A percentile compares a stretch with the other conserved stretches of the same genome.
Evolutionary conservation across 30 jellyfish, hydroid and myxozoan species (phyloP).

Genomic region (Aurelia aurita complex sp. Pacific): DNA sequence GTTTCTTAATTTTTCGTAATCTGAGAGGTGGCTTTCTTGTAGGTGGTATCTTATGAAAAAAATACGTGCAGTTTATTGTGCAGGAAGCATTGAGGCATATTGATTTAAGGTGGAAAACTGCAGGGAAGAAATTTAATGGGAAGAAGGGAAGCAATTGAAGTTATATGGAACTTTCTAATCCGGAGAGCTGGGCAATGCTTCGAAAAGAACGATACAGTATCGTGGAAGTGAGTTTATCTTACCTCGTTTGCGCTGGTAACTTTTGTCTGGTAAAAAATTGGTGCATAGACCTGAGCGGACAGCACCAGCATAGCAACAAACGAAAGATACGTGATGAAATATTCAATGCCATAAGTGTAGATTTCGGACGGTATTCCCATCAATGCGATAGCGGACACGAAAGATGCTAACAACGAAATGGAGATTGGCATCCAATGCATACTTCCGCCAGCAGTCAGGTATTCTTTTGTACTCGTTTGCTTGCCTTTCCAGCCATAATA

Average conservation of each 20-base stretch:
- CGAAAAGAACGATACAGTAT: too few relatives aligned
- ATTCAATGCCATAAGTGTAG: constrained; percentile 67
- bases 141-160: too few relatives aligned
- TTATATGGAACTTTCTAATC: too few relatives aligned
- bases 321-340: constrained; percentile 57
- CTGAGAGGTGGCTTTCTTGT: too few relatives aligned
- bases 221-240: neutral
- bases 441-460: constrained; percentile 71
- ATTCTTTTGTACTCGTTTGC: constrained; percentile 55
- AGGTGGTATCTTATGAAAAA: too few relatives aligned
- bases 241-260: constrained; percentile 90
- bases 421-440: constrained; percentile 75
- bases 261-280: constrained; percentile 80
- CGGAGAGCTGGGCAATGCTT: too few relatives aligned
- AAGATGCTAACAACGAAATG: constrained; percentile 60
- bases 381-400: constrained; percentile 63
- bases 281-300: constrained; percentile 71
- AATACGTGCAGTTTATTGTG: too few relatives aligned
- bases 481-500: constrained; percentile 69
- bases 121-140: too few relatives aligned
- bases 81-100: too few relatives aligned
- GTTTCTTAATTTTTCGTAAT: too few relatives aligned
- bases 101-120: too few relatives aligned
- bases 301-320: constrained; percentile 62
- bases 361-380: constrained; percentile 69